Conservation (phyloP, 2,113 vertebrate genomes). For the Nesogale talazaci region DNA sequence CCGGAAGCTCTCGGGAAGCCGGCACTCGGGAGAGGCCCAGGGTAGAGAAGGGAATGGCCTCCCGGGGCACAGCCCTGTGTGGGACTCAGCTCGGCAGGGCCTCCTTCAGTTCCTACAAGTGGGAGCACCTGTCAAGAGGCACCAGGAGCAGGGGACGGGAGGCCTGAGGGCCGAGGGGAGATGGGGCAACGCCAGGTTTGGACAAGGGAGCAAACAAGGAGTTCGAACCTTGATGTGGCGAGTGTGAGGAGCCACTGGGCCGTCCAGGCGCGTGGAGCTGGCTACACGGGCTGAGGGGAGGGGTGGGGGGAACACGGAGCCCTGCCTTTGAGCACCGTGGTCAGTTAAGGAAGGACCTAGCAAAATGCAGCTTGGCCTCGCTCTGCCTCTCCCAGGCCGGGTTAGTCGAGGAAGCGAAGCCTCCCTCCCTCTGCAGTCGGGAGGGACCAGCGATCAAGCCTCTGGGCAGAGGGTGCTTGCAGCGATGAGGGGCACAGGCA, state of each 20-base stretch:
- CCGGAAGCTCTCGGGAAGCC: neutral
- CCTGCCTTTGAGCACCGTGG: neutral
- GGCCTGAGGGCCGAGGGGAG: neutral
- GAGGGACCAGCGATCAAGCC: neutral
- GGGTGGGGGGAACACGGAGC: neutral
- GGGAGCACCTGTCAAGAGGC: neutral
- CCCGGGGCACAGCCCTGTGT: neutral
- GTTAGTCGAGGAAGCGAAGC: too few relatives aligned
- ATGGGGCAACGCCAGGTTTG: neutral
- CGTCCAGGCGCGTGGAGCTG: neutral
- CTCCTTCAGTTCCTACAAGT: too few relatives aligned
- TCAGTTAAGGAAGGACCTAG: neutral
- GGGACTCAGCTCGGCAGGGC: neutral
- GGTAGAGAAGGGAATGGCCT: neutral
- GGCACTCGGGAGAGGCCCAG: neutral
- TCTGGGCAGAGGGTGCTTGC: neutral
- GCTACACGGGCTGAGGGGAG: neutral
- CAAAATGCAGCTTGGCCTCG: neutral
- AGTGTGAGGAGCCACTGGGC: neutral
- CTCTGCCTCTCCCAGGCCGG: constrained; percentile 16
- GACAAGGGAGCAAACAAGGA: neutral
- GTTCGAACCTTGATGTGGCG: neutral
- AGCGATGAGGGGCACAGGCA: neutral
- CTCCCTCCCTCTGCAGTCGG: neutral
- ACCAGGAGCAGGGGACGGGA: neutral